phyloP scores from a whole-genome alignment of 1,140 invertebrate genomes.

The Goniozus legneri region DNA sequence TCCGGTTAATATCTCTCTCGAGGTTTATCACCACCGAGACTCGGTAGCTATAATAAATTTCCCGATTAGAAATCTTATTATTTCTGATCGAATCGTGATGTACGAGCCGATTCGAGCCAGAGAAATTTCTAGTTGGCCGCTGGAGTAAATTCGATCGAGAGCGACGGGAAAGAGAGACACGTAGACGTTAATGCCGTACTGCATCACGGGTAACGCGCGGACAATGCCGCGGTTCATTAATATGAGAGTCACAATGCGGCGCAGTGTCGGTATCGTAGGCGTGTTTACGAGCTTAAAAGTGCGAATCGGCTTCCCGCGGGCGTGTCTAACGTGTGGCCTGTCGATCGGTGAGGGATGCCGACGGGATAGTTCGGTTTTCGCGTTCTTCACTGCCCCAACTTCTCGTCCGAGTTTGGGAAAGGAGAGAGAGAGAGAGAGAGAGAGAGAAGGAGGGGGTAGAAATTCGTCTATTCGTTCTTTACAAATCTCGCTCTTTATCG shows the following conservation, averaged over 20 bases:
- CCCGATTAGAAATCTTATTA: too few relatives aligned
- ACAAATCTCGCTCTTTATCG: too few relatives aligned
- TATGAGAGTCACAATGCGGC: constrained; percentile 6
- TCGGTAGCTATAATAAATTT: too few relatives aligned
- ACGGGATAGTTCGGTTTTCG: constrained; percentile 42
- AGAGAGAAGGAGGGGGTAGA: constrained; percentile 46
- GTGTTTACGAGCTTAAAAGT: constrained; percentile 1
- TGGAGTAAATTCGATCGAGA: background rate
- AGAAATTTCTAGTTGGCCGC: too few relatives aligned
- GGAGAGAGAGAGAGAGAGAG: constrained; percentile 51
- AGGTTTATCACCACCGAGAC: too few relatives aligned
- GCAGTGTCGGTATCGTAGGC: background rate
- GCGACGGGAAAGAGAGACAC: background rate
- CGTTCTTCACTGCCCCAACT: constrained; percentile 3
- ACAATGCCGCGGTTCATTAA: constrained; percentile 27
- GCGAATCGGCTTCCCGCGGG: constrained; percentile 12
- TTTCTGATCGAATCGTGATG: too few relatives aligned
- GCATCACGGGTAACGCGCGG: constrained; percentile 15
- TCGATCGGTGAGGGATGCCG: constrained; percentile 44
- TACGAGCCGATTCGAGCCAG: too few relatives aligned
- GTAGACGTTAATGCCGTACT: constrained; percentile 15
- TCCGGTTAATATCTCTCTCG: too few relatives aligned
- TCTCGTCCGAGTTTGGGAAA: constrained; percentile 38
- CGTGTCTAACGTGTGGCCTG: constrained; percentile 43
- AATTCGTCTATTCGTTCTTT: too few relatives aligned